phyloP scores from a whole-genome alignment of 2,113 vertebrate genomes.

The Gobio gobio region DNA sequence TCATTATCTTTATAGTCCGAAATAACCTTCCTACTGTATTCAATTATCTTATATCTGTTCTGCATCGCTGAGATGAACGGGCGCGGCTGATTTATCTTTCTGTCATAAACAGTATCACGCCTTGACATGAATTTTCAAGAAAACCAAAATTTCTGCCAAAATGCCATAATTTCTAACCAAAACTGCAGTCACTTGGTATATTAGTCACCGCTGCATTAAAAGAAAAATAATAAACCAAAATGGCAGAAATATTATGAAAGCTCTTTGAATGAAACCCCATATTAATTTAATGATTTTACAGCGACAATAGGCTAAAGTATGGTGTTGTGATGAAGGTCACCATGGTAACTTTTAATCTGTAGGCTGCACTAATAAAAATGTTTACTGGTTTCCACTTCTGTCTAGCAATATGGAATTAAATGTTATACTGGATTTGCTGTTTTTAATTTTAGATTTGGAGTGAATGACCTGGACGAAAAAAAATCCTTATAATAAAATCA shows the following conservation, averaged over 20 bases:
- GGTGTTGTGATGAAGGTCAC: background rate
- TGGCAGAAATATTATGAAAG: background rate
- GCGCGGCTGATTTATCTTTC: background rate
- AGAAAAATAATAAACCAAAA: background rate
- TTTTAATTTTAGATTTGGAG: background rate
- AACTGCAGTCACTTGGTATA: no score
- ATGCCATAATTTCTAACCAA: no score
- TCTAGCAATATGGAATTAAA: background rate
- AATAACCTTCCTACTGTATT: background rate
- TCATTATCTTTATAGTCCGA: background rate
- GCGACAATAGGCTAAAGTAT: background rate
- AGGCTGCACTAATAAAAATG: background rate
- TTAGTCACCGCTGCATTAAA: background rate
- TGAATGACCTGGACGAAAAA: background rate
- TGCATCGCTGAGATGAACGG: background rate
- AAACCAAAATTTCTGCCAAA: background rate
- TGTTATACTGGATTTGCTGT: background rate
- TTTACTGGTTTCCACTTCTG: background rate
- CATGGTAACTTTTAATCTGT: background rate
- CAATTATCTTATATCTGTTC: background rate
- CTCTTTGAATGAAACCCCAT: background rate
- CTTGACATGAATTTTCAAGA: background rate
- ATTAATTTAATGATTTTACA: background rate
- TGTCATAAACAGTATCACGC: conserved; percentile 20
- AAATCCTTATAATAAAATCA: background rate